Percentiles rank a stretch among this genome's conserved stretches.
phyloP scores from a whole-genome alignment of 2,888 invertebrate genomes.

The Thereva unica region DNA sequence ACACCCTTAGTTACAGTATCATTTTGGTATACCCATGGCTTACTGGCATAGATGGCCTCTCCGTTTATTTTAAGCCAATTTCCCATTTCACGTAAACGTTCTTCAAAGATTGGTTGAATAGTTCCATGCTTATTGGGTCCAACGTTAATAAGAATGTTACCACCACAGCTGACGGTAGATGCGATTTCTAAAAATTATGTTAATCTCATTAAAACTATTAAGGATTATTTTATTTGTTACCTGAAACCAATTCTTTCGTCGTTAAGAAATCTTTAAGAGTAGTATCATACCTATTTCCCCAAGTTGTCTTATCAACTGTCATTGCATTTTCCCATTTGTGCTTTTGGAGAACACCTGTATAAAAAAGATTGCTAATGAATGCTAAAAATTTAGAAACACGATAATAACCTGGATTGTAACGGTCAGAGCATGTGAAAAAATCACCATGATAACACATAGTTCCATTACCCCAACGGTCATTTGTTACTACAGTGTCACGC shows the following conservation, averaged over 20 bases:
- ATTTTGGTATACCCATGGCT: conserved; percentile 82
- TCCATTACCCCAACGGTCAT: conserved; percentile 90
- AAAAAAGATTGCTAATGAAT: no score
- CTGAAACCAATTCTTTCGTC: conserved; percentile 67
- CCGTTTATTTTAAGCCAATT: conserved; percentile 81
- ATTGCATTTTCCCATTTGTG: conserved; percentile 98
- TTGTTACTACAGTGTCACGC: conserved; percentile 83
- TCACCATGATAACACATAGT: conserved; percentile 86
- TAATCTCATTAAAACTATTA: background rate
- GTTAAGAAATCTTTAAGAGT: conserved; percentile 69
- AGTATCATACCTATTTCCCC: conserved; percentile 84
- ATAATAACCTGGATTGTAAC: no score
- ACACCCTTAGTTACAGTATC: conserved; percentile 72
- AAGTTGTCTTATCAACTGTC: conserved; percentile 83
- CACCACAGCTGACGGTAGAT: conserved; percentile 82
- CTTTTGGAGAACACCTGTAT: conserved; percentile 62
- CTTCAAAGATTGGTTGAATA: conserved; percentile 84
- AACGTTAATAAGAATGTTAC: conserved; percentile 69
- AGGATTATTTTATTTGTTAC: background rate
- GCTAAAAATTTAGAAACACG: no score
- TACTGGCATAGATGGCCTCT: conserved; percentile 79
- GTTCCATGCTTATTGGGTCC: conserved; percentile 90
- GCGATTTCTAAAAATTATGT: conserved; percentile 69
- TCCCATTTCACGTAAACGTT: conserved; percentile 78
- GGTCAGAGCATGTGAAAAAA: conserved; percentile 76